Base-by-base conservation (phyloP, 1,140 invertebrate species). In the Listronotus oregonensis region DNA sequence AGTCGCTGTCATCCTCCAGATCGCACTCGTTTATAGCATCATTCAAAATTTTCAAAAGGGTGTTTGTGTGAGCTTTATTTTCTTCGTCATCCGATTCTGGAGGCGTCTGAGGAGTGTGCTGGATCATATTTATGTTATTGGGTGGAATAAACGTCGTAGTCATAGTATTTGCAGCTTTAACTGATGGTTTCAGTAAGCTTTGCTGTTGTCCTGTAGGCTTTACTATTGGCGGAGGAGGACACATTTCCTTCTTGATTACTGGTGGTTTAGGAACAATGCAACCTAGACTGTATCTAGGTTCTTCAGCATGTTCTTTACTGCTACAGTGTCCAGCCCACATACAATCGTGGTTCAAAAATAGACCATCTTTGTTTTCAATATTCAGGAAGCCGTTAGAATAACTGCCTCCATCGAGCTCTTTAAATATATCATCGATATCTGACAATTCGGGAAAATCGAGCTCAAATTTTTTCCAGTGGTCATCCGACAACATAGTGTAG, bases 241-340 rank as follows among this genome's bases (percentile, higher is more conserved):
- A 34, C 17, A 12, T 32, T 27, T 54, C 52, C 14, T 15, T 60
- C 46, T 73, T 73, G 10, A 63, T 59, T 14, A 31, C 31, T 8
- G 61, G 59, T 43, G 66, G 69, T 55, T 69, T 68, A 31, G 69
- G 57, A n/a, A 63, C 37, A 32, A 58, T 60, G 37, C 49, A 71
- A 71, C 27, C 52, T 66, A 32, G 73, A 64, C 70, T 76, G 39
- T 73, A 76, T 15, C 43, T 34, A 43, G 47, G 14, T 44, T 72
- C 71, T 7, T 73, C 70, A 2, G 77, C 74, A 50, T 84, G 81
- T 50, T 84, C 81, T 55, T 82, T 82, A 59, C 80, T 82, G 61
- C 78, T 80, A 71, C 85, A 86, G 12, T 82, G 77, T 0, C 86
- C 86, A 0, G 85, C 84, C 87, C 86, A 89, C 87, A 88, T 88